Conservation (phyloP, 2,113 vertebrate genomes). For the Ammospiza caudacuta region DNA sequence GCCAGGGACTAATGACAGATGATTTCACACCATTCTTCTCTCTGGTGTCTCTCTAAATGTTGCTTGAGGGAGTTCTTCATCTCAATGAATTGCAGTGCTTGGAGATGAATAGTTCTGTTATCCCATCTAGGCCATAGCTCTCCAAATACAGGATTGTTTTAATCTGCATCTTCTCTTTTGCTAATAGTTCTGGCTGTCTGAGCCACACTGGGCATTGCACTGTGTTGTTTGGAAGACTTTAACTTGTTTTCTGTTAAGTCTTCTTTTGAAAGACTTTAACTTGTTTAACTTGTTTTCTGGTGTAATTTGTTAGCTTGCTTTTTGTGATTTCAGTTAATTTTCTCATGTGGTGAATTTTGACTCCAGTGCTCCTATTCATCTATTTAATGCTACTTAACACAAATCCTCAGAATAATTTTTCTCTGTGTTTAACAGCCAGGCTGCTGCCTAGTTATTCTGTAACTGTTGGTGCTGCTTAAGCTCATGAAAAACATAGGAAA, state of each 20-base stretch:
- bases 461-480: background rate
- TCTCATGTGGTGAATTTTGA: background rate
- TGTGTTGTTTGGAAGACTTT: background rate
- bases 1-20: background rate
- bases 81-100: slow-evolving; percentile 1
- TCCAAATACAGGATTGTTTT: background rate
- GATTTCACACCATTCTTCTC: background rate
- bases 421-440: background rate
- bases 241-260: background rate
- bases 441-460: background rate
- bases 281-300: background rate
- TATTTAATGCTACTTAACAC: background rate
- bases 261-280: background rate
- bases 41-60: background rate
- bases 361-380: background rate
- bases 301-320: background rate
- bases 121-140: background rate
- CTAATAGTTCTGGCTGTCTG: background rate
- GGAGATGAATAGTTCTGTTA: slow-evolving; percentile 8
- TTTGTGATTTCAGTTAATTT: background rate
- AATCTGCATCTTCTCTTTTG: background rate
- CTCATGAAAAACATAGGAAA: background rate
- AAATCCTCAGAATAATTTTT: background rate
- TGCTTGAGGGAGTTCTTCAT: slow-evolving; percentile 21
- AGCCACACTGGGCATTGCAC: background rate